Evolutionary conservation across 64 coral and sea anemone species (phyloP).

Genomic region (Cladopsammia gracilis): DNA sequence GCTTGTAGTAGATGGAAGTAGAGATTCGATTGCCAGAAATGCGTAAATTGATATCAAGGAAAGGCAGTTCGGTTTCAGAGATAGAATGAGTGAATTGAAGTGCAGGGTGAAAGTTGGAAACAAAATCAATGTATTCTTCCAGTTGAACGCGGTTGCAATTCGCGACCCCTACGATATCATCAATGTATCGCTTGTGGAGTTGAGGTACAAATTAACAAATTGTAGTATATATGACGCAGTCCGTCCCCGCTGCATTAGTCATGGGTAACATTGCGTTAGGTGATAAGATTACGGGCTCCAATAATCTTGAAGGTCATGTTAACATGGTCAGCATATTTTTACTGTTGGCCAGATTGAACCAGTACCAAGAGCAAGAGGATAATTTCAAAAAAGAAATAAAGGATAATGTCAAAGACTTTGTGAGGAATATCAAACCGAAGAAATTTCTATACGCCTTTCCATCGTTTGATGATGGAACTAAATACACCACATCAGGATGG

Average conservation of each 20-base stretch:
- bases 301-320: neutral
- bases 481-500: conserved; percentile 12
- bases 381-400: conserved; percentile 13
- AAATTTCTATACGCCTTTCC: conserved; percentile 38
- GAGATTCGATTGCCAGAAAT: too few species aligned
- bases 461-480: neutral
- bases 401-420: neutral
- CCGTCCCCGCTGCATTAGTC: neutral
- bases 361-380: neutral
- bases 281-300: neutral
- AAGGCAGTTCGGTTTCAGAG: too few species aligned
- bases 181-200: too few species aligned
- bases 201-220: too few species aligned
- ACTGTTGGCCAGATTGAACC: neutral
- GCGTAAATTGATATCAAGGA: too few species aligned
- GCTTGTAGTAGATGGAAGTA: too few species aligned
- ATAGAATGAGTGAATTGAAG: too few species aligned
- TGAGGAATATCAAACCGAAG: conserved; percentile 40
- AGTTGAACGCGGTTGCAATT: too few species aligned
- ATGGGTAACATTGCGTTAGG: conserved; percentile 6
- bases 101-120: too few species aligned
- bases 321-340: neutral
- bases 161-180: too few species aligned
- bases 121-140: too few species aligned
- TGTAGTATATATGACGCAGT: too few species aligned